Evolutionary conservation across 2,888 invertebrate genomes (phyloP).

Genomic region (Erebia aethiops): DNA sequence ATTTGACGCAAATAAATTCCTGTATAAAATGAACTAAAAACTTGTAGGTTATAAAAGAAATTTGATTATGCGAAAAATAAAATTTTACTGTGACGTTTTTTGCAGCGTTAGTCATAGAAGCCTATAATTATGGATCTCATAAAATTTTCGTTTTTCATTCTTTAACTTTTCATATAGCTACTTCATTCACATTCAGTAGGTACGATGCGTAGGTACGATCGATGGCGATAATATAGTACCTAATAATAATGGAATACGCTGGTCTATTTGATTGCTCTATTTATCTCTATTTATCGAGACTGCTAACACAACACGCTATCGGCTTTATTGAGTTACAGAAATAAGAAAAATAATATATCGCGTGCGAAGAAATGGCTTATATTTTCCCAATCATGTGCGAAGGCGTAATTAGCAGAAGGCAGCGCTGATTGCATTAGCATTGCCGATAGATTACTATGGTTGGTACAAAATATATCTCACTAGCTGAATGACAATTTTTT

Average conservation of each 20-base stretch:
- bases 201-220: background rate
- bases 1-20: too few relatives aligned
- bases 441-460: background rate
- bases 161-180: too few relatives aligned
- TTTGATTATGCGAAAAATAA: too few relatives aligned
- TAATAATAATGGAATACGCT: background rate
- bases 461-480: background rate
- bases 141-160: too few relatives aligned
- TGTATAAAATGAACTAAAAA: too few relatives aligned
- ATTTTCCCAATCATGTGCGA: constrained; percentile 2
- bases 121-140: too few relatives aligned
- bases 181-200: background rate
- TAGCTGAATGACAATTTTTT: background rate
- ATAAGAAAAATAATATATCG: background rate
- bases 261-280: background rate
- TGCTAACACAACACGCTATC: background rate
- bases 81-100: too few relatives aligned
- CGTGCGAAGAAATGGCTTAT: background rate
- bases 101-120: too few relatives aligned
- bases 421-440: constrained; percentile 1
- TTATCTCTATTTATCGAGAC: background rate
- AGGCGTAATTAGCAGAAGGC: constrained; percentile 1
- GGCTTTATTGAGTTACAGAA: constrained; percentile 7
- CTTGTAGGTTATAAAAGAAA: too few relatives aligned
- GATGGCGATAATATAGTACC: background rate